Percentiles rank a stretch among this genome's conserved stretches.
Conservation (phyloP, 2,113 vertebrate species). For the Scatophagus argus region DNA sequence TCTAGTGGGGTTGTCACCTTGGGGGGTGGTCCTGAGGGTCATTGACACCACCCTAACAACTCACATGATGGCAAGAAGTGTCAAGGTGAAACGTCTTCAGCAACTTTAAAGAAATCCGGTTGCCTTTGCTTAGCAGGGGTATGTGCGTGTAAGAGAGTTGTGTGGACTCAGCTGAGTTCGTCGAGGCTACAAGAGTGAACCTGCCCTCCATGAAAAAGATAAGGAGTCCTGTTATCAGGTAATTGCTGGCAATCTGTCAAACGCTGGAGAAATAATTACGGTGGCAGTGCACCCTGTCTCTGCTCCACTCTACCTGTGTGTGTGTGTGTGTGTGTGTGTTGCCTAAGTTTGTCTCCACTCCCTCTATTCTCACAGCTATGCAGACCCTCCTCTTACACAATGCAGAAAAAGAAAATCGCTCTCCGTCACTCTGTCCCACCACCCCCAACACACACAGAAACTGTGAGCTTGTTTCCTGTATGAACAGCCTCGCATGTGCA, state of each 20-base stretch:
- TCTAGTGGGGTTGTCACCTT: too few relatives aligned
- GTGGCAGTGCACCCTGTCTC: slow-evolving; percentile 58
- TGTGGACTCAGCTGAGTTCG: slow-evolving; percentile 29
- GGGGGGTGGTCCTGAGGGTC: too few relatives aligned
- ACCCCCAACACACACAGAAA: background rate
- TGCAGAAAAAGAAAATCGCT: slow-evolving; percentile 51
- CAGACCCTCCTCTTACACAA: slow-evolving; percentile 57
- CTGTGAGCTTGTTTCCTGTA: background rate
- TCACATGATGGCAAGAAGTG: too few relatives aligned
- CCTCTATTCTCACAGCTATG: slow-evolving; percentile 46
- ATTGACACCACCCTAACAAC: too few relatives aligned
- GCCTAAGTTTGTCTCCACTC: slow-evolving; percentile 22
- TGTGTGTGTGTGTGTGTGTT: slow-evolving; percentile 6
- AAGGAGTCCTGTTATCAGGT: slow-evolving; percentile 79
- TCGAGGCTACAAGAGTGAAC: slow-evolving; percentile 72
- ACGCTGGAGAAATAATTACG: slow-evolving; percentile 77
- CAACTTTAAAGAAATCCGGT: too few relatives aligned
- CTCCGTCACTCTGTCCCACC: background rate
- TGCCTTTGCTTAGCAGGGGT: slow-evolving; percentile 26
- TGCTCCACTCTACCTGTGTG: background rate
- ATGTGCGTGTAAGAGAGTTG: background rate
- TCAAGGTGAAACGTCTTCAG: too few relatives aligned
- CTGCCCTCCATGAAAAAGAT: slow-evolving; percentile 71
- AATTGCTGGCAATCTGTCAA: slow-evolving; percentile 81
- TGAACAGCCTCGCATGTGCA: background rate